Conservation (phyloP, 2,888 invertebrate species). For the Aquatica leii region DNA sequence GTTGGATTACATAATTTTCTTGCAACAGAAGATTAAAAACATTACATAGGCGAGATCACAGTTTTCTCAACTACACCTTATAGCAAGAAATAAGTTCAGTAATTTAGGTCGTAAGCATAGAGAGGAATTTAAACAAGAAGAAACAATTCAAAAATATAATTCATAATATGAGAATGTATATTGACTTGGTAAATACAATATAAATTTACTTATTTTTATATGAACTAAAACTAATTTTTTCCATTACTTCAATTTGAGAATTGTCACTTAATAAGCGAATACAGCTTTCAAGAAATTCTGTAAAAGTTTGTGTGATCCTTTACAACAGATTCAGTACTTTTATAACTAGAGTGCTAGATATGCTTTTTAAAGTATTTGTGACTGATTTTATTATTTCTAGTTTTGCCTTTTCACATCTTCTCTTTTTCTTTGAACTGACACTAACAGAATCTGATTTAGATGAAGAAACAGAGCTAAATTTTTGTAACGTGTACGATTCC, state of each 20-base stretch:
- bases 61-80: background rate
- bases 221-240: background rate
- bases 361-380: no score
- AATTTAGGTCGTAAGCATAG: background rate
- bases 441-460: background rate
- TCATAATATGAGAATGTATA: no score
- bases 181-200: no score
- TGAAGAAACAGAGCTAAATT: background rate
- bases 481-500: background rate
- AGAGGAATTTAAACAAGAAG: background rate
- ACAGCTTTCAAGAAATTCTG: background rate
- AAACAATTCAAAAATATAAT: no score
- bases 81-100: background rate
- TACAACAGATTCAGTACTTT: background rate
- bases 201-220: background rate
- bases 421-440: background rate
- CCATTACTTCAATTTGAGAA: background rate
- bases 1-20: conserved; percentile 19
- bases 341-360: background rate
- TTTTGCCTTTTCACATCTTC: background rate
- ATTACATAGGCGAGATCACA: conserved; percentile 10
- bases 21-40: conserved; percentile 18
- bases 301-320: background rate
- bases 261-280: background rate
- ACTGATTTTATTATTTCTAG: background rate